A percentile compares a stretch with the other conserved stretches of the same genome.
These are phyloP conservation scores for Sebastes dallii DNA, from an alignment of 2,797 vertebrate genomes.

Conservation along the genomic window DNA sequence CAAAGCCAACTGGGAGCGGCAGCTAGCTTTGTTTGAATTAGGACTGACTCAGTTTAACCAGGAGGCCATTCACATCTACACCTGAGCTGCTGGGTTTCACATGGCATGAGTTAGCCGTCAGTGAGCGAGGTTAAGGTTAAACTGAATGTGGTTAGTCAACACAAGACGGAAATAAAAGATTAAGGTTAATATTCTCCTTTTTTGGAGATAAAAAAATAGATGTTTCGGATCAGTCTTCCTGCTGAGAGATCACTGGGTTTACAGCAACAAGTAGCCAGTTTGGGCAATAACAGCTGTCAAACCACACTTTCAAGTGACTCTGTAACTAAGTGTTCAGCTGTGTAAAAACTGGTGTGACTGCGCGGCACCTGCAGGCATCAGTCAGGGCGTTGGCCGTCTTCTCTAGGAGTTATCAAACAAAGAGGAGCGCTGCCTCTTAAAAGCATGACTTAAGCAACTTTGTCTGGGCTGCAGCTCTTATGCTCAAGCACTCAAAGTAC, in stretches of 20 bases:
- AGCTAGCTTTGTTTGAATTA: slow-evolving; percentile 76
- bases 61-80: slow-evolving; percentile 56
- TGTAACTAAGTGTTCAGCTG: slow-evolving; percentile 30
- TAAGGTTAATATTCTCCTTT: slow-evolving; percentile 11
- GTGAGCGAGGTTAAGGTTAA: slow-evolving; percentile 11
- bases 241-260: not conserved
- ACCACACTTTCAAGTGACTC: not conserved
- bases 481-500: not conserved
- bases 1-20: slow-evolving; percentile 70
- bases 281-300: slow-evolving; percentile 26
- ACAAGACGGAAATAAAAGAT: slow-evolving; percentile 17
- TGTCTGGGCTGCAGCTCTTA: slow-evolving; percentile 50
- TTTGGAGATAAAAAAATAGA: not conserved
- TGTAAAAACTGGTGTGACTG: slow-evolving; percentile 56
- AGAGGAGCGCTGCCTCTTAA: slow-evolving; percentile 50
- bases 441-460: slow-evolving; percentile 45
- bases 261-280: slow-evolving; percentile 7
- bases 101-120: slow-evolving; percentile 20
- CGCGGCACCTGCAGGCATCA: slow-evolving; percentile 64
- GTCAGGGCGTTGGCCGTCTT: slow-evolving; percentile 73
- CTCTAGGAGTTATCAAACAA: slow-evolving; percentile 70
- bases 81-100: slow-evolving; percentile 36
- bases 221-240: slow-evolving; percentile 7
- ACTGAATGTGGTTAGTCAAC: not conserved
- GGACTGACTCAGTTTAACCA: slow-evolving; percentile 61